A percentile compares a stretch with the other conserved stretches of the same genome.
phyloP scores from a whole-genome alignment of 92 coral and sea anemone species.

The Diadumene lineata region DNA sequence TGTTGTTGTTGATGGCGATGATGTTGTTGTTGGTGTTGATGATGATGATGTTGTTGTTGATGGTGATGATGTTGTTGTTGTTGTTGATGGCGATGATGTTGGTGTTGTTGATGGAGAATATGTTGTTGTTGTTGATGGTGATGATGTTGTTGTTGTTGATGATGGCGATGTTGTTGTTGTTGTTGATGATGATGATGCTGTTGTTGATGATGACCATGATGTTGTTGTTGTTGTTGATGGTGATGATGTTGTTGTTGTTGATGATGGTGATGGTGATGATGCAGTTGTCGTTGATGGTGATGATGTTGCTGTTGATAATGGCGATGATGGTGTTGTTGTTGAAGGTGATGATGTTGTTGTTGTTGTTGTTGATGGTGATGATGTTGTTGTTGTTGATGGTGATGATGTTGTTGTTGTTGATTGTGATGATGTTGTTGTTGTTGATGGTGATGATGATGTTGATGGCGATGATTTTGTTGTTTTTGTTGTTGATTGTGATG shows the following conservation, averaged over 20 bases:
- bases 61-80: constrained; percentile 21
- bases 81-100: background rate
- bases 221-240: constrained; percentile 3
- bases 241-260: constrained; percentile 4
- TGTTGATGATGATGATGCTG: constrained; percentile 11
- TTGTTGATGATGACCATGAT: constrained; percentile 6
- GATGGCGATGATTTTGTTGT: background rate
- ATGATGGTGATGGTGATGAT: background rate
- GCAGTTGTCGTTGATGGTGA: background rate
- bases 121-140: background rate
- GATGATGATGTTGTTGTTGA: constrained; percentile 16
- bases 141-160: background rate
- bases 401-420: background rate
- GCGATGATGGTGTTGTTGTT: background rate
- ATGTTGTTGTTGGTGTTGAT: background rate
- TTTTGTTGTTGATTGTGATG: background rate
- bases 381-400: background rate
- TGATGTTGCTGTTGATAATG: background rate
- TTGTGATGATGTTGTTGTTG: background rate
- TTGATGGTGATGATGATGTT: background rate
- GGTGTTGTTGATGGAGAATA: constrained; percentile 5
- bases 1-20: constrained; percentile 14
- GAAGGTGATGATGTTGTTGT: background rate
- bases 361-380: background rate
- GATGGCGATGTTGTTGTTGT: background rate